These are phyloP conservation scores for Metridium senile DNA, from an alignment of 92 coral and sea anemone genomes.

Conservation along the genomic window DNA sequence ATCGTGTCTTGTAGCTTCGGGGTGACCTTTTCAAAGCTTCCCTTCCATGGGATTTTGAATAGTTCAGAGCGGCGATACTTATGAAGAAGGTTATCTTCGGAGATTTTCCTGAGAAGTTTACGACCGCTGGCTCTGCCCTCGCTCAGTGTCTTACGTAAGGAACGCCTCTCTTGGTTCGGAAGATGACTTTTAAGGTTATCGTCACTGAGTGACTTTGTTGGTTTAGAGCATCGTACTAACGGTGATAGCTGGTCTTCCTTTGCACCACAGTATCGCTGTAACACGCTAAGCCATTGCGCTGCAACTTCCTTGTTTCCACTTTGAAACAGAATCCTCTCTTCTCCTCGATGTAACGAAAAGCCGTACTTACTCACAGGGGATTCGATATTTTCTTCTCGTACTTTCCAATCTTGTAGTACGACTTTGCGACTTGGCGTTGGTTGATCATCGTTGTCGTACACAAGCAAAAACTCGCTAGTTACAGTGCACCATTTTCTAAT, in stretches of 20 bases:
- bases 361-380: constrained; percentile 55
- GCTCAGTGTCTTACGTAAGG: constrained; percentile 55
- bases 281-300: constrained; percentile 77
- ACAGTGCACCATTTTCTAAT: constrained; percentile 89
- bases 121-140: constrained; percentile 90
- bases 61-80: constrained; percentile 71
- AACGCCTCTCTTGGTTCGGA: constrained; percentile 45
- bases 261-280: constrained; percentile 69
- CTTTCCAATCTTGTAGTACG: constrained; percentile 53
- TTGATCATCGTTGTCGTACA: constrained; percentile 69
- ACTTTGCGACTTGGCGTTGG: constrained; percentile 62
- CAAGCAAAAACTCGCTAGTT: constrained; percentile 74
- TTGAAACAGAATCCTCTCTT: constrained; percentile 33
- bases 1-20: constrained; percentile 60
- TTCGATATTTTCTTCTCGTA: constrained; percentile 61
- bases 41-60: constrained; percentile 71
- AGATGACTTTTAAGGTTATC: constrained; percentile 57
- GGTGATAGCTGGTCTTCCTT: constrained; percentile 29
- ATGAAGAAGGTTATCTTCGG: constrained; percentile 77
- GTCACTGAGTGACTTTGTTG: constrained; percentile 64
- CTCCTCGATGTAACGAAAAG: constrained; percentile 55
- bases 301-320: constrained; percentile 54
- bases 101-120: constrained; percentile 61
- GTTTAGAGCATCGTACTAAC: constrained; percentile 19
- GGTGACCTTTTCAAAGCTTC: constrained; percentile 62